Percentiles rank a stretch among this genome's conserved stretches.
Conservation (phyloP, 2,888 invertebrate species). For the Acholoe squamosa region DNA sequence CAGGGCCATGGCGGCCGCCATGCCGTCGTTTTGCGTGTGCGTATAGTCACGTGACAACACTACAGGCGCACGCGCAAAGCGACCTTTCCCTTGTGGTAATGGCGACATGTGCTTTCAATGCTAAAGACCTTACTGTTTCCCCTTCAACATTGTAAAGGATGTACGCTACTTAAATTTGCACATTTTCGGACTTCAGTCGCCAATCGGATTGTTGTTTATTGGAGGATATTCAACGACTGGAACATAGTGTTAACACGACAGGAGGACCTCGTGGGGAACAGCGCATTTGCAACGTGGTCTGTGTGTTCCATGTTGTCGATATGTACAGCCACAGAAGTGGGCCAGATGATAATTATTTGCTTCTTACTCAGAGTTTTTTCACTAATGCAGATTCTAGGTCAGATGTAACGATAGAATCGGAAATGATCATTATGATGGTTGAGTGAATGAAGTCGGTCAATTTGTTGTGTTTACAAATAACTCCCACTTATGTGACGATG, state of each 20-base stretch:
- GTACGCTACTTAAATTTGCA: conserved; percentile 62
- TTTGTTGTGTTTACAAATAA: conserved; percentile 27
- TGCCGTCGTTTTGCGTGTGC: no score
- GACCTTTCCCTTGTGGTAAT: conserved; percentile 74
- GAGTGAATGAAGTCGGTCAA: conserved; percentile 6
- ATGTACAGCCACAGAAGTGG: not conserved
- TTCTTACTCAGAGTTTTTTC: not conserved
- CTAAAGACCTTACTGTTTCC: conserved; percentile 68
- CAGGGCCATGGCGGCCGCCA: no score
- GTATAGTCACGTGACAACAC: conserved; percentile 52
- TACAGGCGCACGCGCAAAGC: conserved; percentile 75
- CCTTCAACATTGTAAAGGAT: conserved; percentile 71
- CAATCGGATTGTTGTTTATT: not conserved
- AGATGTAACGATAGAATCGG: not conserved
- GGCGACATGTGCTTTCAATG: conserved; percentile 80
- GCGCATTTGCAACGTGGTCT: conserved; percentile 66
- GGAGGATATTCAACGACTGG: not conserved
- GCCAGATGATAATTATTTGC: conserved; percentile 22
- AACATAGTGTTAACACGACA: not conserved
- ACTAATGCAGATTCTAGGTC: not conserved
- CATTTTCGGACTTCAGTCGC: conserved; percentile 61
- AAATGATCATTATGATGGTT: not conserved
- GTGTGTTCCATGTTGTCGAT: conserved; percentile 62
- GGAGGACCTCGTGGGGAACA: conserved; percentile 45
- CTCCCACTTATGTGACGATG: not conserved